Evolutionary conservation across 2,888 invertebrate species (phyloP), one percentile per base, ranked within the genome.

Genomic region (Brenthis ino): DNA sequence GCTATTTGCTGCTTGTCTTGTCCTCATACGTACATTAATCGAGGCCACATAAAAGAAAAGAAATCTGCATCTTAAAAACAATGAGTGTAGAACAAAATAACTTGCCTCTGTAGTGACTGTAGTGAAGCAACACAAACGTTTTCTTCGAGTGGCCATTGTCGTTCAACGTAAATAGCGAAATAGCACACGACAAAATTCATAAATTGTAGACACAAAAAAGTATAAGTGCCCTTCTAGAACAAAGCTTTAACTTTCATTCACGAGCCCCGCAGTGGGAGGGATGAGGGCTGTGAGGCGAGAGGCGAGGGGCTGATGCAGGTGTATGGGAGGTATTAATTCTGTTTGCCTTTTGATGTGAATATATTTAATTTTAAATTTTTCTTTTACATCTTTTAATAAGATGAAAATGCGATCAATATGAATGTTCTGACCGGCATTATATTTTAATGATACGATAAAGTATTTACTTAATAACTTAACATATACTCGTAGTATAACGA

Each of bases 161-260:
- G 54, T 57, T 43, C 53, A 14, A 2, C 37, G 43, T 53, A 53
- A 57, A 57, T 57, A 61, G 61, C 51, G 53, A 54, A 54, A 53
- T 63, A 63, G 54, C 51, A 43, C 8, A 53, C 54, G 24, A 50
- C 16, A 28, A 63, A 63, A 63, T 67, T 63, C 56, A 61, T 67
- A 67, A 67, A 61, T 51, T 56, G 57, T 67, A 67, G 56, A 67
- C 28, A 63, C 28, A 63, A 67, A 63, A 69, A 66, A 61, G 65
- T 61, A 65, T 66, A 68, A 72, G 70, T 64, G 61, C 64, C 64
- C 70, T 72, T 61, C n/a, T 64, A 66, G 66, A 72, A 72, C 72
- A 72, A 72, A 64, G 68, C 24, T 43, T 68, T 66, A 70, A 68
- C 68, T 63, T 64, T 68, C 70, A 70, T 72, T 72, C 68, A 66